Base-by-base conservation (phyloP, 2,888 invertebrate genomes). In the Melikaiella ostensackeni region DNA sequence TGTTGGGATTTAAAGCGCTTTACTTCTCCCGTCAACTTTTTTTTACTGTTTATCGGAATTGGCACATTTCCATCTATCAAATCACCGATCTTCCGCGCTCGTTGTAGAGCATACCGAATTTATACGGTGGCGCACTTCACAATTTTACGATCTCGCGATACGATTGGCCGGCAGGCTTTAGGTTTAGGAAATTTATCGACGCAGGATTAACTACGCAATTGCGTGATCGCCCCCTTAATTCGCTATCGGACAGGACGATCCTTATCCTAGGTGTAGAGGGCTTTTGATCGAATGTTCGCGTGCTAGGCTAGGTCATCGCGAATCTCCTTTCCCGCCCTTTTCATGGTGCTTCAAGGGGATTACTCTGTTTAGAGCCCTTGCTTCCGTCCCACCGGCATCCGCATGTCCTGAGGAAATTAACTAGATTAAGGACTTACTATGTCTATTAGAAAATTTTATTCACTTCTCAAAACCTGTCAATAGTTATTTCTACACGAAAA, bases 201-300 rank as follows among this genome's bases (percentile, higher is more conserved):
- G 64, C 73, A 74, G 82, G 78, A 86, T 84, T 84, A 88, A 86
- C 80, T 84, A 84, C 83, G 84, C 82, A 85, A 83, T 87, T 84
- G 86, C 85, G 86, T 88, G 88, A 86, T 82, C 79, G 78, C 74
- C 80, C 80, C 80, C 82, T 82, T 81, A 82, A 83, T 84, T 81
- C 77, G 74, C 82, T 81, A 83, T 84, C 79, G 70, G 59, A 77
- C 81, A 78, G 77, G 79, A 79, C 79, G 83, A 84, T 83, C 80
- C 84, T 86, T 86, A 85, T 86, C 82, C 77, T 61, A 62, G 73
- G 75, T 79, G 75, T 74, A 77, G 74, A 74, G 66, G 79, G 77
- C 75, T 70, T 84, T 83, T 86, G 86, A 87, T 86, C 83, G 85
- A 84, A 84, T 78, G 79, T 83, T 86, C 82, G 86, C 88, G 86